Percentiles rank a stretch among this genome's conserved stretches.
These are phyloP conservation scores for Drosophila dives DNA, from an alignment of 2,888 invertebrate species.

Conservation along the genomic window DNA sequence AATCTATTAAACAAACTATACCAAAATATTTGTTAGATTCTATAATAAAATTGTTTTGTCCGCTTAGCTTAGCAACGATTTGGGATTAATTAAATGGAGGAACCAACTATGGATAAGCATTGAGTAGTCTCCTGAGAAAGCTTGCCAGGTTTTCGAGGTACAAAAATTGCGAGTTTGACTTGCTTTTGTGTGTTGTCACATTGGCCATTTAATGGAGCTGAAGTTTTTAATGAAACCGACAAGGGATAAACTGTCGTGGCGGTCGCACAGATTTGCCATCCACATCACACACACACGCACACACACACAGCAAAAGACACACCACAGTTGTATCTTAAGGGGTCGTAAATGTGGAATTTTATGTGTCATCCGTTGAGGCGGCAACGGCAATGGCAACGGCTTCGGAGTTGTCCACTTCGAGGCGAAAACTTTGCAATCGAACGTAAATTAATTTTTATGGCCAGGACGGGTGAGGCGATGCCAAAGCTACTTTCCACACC, in stretches of 20 bases:
- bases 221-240: conserved; percentile 48
- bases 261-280: conserved; percentile 11
- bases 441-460: conserved; percentile 78
- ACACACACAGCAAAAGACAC: background rate
- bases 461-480: conserved; percentile 31
- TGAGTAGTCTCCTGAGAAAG: background rate
- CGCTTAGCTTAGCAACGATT: background rate
- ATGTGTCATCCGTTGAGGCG: conserved; percentile 68
- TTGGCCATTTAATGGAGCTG: conserved; percentile 33
- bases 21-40: conserved; percentile 4
- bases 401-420: conserved; percentile 29
- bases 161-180: background rate
- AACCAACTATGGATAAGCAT: background rate
- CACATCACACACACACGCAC: conserved; percentile 32
- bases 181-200: background rate
- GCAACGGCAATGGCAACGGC: conserved; percentile 1
- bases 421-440: conserved; percentile 74
- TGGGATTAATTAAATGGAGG: background rate
- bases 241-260: conserved; percentile 41
- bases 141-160: background rate
- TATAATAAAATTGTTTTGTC: background rate
- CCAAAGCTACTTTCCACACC: conserved; percentile 35
- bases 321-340: conserved; percentile 50
- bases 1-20: background rate
- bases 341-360: conserved; percentile 75